These are phyloP conservation scores for Drosophila albomicans DNA, from an alignment of 1,140 invertebrate genomes.

Conservation along the genomic window DNA sequence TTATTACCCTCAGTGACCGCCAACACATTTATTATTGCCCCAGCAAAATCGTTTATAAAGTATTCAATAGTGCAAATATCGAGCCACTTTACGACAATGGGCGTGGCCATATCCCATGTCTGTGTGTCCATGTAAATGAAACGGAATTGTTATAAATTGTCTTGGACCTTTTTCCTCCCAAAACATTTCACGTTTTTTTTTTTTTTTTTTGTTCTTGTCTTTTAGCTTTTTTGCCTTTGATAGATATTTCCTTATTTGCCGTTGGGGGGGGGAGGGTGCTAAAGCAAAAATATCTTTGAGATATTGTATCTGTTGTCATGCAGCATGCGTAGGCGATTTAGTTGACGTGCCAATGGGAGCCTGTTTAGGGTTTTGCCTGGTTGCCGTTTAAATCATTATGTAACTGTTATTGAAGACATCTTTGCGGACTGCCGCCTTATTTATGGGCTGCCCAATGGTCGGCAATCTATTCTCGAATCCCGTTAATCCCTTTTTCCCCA, in stretches of 20 bases:
- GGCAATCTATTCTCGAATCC: slow-evolving; percentile 3
- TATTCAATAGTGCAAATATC: slow-evolving; percentile 57
- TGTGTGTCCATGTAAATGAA: slow-evolving; percentile 48
- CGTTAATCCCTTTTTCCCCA: neutral
- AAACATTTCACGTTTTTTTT: neutral
- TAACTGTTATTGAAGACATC: slow-evolving; percentile 42
- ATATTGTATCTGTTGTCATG: slow-evolving; percentile 61
- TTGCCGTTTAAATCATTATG: slow-evolving; percentile 47
- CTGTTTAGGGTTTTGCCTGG: neutral
- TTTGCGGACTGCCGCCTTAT: slow-evolving; percentile 18
- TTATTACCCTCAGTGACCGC: slow-evolving; percentile 33
- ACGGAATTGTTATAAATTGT: slow-evolving; percentile 66
- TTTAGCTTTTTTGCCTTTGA: slow-evolving; percentile 36
- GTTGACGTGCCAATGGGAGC: slow-evolving; percentile 22
- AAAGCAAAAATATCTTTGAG: slow-evolving; percentile 47
- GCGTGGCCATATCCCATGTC: slow-evolving; percentile 31
- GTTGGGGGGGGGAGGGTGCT: neutral
- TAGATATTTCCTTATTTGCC: slow-evolving; percentile 54
- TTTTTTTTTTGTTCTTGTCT: neutral
- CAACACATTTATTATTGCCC: slow-evolving; percentile 52
- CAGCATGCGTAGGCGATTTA: slow-evolving; percentile 56
- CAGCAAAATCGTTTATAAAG: slow-evolving; percentile 52
- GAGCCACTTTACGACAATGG: slow-evolving; percentile 18
- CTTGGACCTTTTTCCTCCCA: slow-evolving; percentile 41
- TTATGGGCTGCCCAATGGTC: slow-evolving; percentile 26